Percentiles rank a stretch among this genome's conserved stretches.
phyloP scores from a whole-genome alignment of 2,113 vertebrate species.

The Machaerirhynchus nigripectus region DNA sequence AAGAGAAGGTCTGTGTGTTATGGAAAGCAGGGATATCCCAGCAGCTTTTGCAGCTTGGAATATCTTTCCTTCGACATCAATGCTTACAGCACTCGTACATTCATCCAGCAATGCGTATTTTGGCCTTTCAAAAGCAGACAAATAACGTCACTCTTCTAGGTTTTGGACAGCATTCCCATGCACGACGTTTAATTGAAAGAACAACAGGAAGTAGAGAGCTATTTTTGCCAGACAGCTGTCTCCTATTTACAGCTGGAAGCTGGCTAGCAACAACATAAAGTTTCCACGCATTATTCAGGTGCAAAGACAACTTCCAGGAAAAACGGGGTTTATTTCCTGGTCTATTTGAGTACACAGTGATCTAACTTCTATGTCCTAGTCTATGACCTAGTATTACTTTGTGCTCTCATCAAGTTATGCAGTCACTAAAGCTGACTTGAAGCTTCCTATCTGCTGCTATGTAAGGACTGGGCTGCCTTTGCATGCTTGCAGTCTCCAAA shows the following conservation, averaged over 20 bases:
- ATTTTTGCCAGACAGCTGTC: not conserved
- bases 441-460: not conserved
- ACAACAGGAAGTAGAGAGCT: not conserved
- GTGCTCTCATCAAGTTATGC: not conserved
- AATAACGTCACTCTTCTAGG: conserved; percentile 8
- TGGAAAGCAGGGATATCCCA: conserved; percentile 94
- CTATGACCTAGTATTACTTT: not conserved
- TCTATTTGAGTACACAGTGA: not conserved
- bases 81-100: conserved; percentile 97
- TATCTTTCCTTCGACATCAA: conserved; percentile 98
- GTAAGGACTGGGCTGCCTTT: not conserved
- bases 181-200: not conserved
- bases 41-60: conserved; percentile 93
- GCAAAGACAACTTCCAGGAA: not conserved
- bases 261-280: not conserved
- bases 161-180: not conserved
- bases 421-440: not conserved
- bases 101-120: conserved; percentile 96
- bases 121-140: conserved; percentile 76
- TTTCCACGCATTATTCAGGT: not conserved
- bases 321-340: not conserved
- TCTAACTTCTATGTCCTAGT: not conserved
- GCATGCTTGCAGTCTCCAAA: not conserved
- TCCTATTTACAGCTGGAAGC: not conserved
- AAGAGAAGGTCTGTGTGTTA: conserved; percentile 96